Percentiles rank a stretch among this genome's conserved stretches.
Evolutionary conservation across 2,797 vertebrate genomes (phyloP).

Genomic region (Coregonus suidteri): DNA sequence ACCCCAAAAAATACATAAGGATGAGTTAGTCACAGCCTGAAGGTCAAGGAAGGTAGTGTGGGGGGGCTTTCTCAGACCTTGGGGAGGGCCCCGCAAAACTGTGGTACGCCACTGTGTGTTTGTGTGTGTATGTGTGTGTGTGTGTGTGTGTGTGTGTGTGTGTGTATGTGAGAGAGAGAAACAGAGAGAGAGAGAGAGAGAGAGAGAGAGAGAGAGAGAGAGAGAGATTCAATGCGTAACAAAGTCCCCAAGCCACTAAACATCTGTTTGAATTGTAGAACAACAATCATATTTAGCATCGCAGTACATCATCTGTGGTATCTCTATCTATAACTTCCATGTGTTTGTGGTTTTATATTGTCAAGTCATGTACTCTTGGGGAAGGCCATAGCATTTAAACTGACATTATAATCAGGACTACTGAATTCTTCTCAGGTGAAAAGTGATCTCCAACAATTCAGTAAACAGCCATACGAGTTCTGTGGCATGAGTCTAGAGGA

Average conservation of each 20-base stretch:
- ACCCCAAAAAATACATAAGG: not conserved
- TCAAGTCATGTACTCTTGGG: not conserved
- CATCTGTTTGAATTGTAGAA: constrained; percentile 57
- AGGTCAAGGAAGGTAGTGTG: too few species aligned
- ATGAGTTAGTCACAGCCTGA: not conserved
- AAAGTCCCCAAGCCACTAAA: constrained; percentile 30
- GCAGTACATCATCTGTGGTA: not conserved
- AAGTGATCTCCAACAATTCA: not conserved
- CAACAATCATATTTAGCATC: constrained; percentile 9
- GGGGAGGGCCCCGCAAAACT: too few species aligned
- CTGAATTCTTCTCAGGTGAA: not conserved
- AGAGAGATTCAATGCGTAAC: constrained; percentile 33
- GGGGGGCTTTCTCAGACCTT: too few species aligned
- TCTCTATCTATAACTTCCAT: not conserved
- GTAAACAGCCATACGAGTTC: not conserved
- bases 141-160: not conserved
- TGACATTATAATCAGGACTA: too few species aligned
- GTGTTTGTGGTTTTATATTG: not conserved
- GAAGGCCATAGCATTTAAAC: not conserved
- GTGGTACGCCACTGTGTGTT: not conserved
- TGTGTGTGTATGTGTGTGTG: not conserved
- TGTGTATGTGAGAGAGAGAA: not conserved
- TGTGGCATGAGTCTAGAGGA: not conserved
- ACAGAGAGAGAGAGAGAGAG: not conserved
- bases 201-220: constrained; percentile 15